These are phyloP conservation scores for Drosophila anceps DNA, from an alignment of 2,888 invertebrate species.

Conservation along the genomic window DNA sequence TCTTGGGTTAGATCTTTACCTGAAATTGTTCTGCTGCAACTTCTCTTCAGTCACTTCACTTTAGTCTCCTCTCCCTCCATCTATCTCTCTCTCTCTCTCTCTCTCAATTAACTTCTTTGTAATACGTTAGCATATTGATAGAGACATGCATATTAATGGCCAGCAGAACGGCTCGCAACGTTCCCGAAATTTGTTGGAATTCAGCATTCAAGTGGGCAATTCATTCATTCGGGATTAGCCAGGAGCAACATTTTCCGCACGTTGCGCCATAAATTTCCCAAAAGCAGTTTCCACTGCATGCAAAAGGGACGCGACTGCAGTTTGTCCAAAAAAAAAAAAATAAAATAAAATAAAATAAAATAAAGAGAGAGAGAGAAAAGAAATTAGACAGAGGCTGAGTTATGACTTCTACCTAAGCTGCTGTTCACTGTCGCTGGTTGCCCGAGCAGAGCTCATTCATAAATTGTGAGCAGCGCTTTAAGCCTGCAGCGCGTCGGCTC, in stretches of 20 bases:
- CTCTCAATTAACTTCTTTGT: neutral
- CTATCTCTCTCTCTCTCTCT: neutral
- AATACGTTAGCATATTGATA: constrained; percentile 58
- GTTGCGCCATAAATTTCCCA: constrained; percentile 68
- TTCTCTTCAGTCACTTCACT: neutral
- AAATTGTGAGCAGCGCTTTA: constrained; percentile 75
- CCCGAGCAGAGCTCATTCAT: constrained; percentile 67
- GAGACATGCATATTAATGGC: constrained; percentile 68
- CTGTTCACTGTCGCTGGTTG: constrained; percentile 32
- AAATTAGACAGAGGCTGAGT: constrained; percentile 58
- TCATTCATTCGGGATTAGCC: constrained; percentile 76
- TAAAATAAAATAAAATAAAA: too few species aligned
- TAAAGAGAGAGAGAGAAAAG: neutral
- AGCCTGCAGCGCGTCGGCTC: constrained; percentile 38
- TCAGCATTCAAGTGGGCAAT: constrained; percentile 63
- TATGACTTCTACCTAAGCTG: constrained; percentile 67
- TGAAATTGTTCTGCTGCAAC: neutral
- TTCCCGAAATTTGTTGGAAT: constrained; percentile 8
- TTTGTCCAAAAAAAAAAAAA: constrained; percentile 33
- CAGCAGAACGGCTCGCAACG: constrained; percentile 24
- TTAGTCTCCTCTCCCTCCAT: neutral
- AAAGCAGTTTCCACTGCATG: constrained; percentile 59
- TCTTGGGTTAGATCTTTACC: neutral
- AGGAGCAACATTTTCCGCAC: constrained; percentile 41
- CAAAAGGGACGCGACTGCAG: constrained; percentile 59